Conservation (phyloP, 2,113 vertebrate species). For the Empidonax alnorum region DNA sequence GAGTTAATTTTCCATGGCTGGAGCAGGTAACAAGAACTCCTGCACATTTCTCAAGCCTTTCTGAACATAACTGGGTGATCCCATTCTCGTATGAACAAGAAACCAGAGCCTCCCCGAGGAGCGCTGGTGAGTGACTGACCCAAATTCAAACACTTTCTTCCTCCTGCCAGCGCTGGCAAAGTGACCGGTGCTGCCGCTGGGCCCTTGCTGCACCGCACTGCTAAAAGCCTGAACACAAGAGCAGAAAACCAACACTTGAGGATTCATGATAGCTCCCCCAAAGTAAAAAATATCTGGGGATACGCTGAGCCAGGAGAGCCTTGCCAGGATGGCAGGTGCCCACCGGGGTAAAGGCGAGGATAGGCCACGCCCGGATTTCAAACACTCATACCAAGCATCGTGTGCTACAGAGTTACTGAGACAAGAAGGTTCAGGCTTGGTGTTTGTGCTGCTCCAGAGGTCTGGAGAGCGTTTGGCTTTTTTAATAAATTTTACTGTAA, state of each 20-base stretch:
- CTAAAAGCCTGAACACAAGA: neutral
- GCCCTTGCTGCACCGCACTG: neutral
- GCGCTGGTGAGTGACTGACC: constrained; percentile 22
- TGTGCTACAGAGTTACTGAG: fast-evolving
- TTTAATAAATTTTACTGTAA: neutral
- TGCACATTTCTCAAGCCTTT: neutral
- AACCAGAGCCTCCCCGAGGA: neutral
- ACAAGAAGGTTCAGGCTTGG: neutral
- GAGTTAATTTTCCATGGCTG: constrained; percentile 60
- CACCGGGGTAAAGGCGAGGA: fast-evolving
- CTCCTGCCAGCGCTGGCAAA: neutral
- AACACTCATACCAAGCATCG: neutral
- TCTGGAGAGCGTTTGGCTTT: neutral
- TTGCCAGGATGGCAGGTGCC: neutral
- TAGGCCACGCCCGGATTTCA: neutral
- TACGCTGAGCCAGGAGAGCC: neutral
- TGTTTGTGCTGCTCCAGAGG: neutral
- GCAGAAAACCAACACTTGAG: neutral
- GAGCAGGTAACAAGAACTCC: constrained; percentile 50
- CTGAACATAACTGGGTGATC: neutral
- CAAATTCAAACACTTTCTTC: constrained; percentile 48
- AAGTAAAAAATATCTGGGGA: neutral
- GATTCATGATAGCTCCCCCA: neutral
- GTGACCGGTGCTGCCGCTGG: neutral
- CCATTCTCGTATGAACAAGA: neutral